Evolutionary conservation across 2,888 invertebrate genomes (phyloP).

Genomic region (Anthoptus insignis): DNA sequence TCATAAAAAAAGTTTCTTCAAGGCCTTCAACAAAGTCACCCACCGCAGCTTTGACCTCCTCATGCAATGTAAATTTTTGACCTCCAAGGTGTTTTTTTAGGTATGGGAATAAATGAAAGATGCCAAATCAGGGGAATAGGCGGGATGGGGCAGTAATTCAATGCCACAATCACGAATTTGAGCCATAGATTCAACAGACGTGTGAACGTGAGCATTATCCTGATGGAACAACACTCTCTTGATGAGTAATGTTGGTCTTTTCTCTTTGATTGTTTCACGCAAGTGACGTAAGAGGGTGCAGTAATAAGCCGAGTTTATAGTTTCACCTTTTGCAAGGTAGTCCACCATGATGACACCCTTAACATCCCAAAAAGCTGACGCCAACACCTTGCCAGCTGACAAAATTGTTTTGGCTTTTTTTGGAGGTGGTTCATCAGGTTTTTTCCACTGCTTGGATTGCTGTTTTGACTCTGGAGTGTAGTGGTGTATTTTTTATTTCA

Average conservation of each 20-base stretch:
- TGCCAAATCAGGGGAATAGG: background rate
- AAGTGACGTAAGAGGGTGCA: no score
- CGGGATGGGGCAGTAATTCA: background rate
- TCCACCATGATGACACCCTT: conserved; percentile 29
- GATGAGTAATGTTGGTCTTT: no score
- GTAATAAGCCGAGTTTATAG: no score
- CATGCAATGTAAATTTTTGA: background rate
- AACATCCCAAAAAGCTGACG: conserved; percentile 14
- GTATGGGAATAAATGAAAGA: background rate
- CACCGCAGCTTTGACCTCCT: background rate
- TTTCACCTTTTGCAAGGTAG: conserved; percentile 28
- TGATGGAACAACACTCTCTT: background rate
- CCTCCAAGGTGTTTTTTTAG: background rate
- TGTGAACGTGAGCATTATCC: background rate
- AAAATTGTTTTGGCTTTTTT: background rate
- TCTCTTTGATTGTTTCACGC: no score
- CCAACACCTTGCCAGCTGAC: conserved; percentile 17
- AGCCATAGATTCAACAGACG: background rate
- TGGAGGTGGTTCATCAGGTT: conserved; percentile 7
- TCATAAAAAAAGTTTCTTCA: no score
- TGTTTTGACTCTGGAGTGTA: conserved; percentile 2
- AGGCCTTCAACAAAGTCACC: no score
- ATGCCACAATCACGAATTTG: background rate
- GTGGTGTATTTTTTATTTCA: background rate
- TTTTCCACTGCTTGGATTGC: conserved; percentile 7